Evolutionary conservation across 2,888 invertebrate species (phyloP), one percentile per base, ranked within the genome.

Genomic region (Augiades crinisus): DNA sequence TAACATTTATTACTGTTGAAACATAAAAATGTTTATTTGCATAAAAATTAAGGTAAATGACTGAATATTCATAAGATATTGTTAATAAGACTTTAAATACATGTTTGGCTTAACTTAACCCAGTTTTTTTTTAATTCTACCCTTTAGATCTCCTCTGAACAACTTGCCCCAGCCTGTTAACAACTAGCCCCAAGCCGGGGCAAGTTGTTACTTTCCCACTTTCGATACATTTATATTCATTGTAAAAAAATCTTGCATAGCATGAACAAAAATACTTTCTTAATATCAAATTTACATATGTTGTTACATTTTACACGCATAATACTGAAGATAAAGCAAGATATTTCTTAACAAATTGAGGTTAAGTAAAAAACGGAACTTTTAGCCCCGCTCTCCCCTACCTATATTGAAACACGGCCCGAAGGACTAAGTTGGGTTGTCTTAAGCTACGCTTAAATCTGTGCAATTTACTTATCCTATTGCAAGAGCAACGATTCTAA

Each of bases 351-450:
- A 36, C 5, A 36, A 19, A 5, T 36, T 19, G 19, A 36, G 19
- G 19, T 36, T 36, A 19, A 10, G 1, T 19, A 36, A 17, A 36
- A 36, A 36, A 8, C 36, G n/a, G 36, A 36, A 36, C 19, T 36
- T 36, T 17, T 36, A 36, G 36, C 36, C 36, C 19, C 36, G 19
- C 14, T 33, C 33, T 33, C 33, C 33, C 33, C 34, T 19, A n/a
- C 1, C 16, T 19, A 8, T 4, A 13, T 45, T 34, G n/a, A n/a
- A n/a, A n/a, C n/a, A n/a, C n/a, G n/a, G n/a, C n/a, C n/a, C n/a
- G n/a, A n/a, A n/a, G n/a, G n/a, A n/a, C n/a, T n/a, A n/a, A n/a
- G n/a, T n/a, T n/a, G n/a, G n/a, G n/a, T n/a, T n/a, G n/a, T n/a
- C n/a, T n/a, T n/a, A n/a, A n/a, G n/a, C n/a, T n/a, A n/a, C n/a